phyloP scores from a whole-genome alignment of 2,888 invertebrate genomes.

The Desoria tigrina region DNA sequence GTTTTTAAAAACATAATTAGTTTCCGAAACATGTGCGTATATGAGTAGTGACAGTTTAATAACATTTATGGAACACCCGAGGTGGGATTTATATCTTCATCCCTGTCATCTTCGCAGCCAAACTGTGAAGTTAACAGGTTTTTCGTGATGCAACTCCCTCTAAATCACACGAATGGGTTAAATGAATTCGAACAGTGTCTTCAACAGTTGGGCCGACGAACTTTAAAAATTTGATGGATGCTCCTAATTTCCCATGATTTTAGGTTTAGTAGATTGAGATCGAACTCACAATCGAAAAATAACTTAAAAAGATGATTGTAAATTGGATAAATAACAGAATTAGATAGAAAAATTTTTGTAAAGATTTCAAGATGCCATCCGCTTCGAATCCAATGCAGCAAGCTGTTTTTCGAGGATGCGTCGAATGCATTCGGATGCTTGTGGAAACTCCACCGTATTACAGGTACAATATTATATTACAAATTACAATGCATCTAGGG shows the following conservation, averaged over 20 bases:
- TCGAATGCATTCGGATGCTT: conserved; percentile 53
- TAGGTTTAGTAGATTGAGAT: too few relatives aligned
- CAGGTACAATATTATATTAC: too few relatives aligned
- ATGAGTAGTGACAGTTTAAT: too few relatives aligned
- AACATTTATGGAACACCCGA: conserved; percentile 8
- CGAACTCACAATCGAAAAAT: too few relatives aligned
- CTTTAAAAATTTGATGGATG: too few relatives aligned
- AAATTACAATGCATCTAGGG: too few relatives aligned
- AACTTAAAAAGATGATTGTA: too few relatives aligned
- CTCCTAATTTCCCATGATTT: too few relatives aligned
- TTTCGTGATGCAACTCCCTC: conserved; percentile 7
- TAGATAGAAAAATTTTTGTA: neutral
- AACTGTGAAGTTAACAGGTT: conserved; percentile 5
- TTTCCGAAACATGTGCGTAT: neutral
- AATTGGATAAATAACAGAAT: neutral
- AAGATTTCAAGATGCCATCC: conserved; percentile 47
- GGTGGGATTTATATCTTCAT: conserved; percentile 9
- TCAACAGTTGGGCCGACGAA: too few relatives aligned
- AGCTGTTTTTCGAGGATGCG: conserved; percentile 52
- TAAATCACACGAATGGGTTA: neutral
- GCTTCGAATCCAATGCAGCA: conserved; percentile 51
- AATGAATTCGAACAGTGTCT: too few relatives aligned
- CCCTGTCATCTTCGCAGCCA: neutral
- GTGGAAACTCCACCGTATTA: conserved; percentile 52
- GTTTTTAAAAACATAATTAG: too few relatives aligned